A percentile compares a stretch with the other conserved stretches of the same genome.
Conservation (phyloP, 2,113 vertebrate genomes). For the Sisor rabdophorus region DNA sequence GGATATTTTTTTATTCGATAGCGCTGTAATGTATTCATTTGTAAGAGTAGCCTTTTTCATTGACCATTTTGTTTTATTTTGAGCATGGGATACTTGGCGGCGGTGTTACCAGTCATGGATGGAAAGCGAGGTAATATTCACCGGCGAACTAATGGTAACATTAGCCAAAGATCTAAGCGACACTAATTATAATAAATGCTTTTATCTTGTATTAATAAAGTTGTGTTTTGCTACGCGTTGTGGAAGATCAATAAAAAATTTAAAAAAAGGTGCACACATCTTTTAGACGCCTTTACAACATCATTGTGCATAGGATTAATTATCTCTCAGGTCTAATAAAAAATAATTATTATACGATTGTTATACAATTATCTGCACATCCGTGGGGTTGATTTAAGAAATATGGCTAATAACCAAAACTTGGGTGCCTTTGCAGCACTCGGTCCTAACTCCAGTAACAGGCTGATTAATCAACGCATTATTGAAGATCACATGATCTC, state of each 20-base stretch:
- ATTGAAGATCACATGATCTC: conserved; percentile 87
- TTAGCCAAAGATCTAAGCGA: conserved; percentile 3
- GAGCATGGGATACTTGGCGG: conserved; percentile 44
- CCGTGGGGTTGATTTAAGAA: neutral
- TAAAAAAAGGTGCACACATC: too few relatives aligned
- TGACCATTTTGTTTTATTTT: neutral
- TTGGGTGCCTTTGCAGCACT: conserved; percentile 60
- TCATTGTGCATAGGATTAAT: neutral
- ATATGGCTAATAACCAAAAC: neutral
- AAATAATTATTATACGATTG: too few relatives aligned
- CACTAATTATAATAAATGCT: neutral
- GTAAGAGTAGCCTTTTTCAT: neutral
- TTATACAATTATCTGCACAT: too few relatives aligned
- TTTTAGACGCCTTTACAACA: neutral
- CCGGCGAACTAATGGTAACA: neutral
- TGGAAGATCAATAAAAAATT: too few relatives aligned
- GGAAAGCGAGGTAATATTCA: conserved; percentile 41
- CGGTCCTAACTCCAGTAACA: conserved; percentile 75
- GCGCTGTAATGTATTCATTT: neutral
- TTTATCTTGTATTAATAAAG: neutral
- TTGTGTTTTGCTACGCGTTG: neutral
- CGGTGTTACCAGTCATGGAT: conserved; percentile 36
- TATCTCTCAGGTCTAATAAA: too few relatives aligned
- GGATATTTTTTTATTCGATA: neutral
- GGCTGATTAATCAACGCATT: conserved; percentile 73